A percentile compares a stretch with the other conserved stretches of the same genome.
phyloP scores from a whole-genome alignment of 2,113 vertebrate species.

The Monarcha castaneiventris region DNA sequence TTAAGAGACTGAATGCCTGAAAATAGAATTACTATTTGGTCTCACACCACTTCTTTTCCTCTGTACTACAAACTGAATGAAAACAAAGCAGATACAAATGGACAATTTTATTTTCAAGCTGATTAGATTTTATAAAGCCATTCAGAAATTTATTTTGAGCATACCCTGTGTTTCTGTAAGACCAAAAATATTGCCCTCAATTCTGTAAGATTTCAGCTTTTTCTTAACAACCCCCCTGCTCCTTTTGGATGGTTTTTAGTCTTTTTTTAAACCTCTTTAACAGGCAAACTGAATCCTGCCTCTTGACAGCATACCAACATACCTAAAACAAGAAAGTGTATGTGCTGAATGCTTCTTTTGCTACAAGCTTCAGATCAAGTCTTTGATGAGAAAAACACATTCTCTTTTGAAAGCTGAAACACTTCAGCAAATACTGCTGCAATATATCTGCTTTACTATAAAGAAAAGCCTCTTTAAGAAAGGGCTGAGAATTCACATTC shows the following conservation, averaged over 20 bases:
- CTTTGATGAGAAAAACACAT: constrained; percentile 10
- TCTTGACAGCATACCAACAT: not conserved
- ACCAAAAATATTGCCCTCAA: not conserved
- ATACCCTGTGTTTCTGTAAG: not conserved
- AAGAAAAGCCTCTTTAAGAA: constrained; percentile 5
- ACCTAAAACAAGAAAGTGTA: not conserved
- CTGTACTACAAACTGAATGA: not conserved
- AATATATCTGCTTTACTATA: not conserved
- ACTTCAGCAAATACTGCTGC: not conserved
- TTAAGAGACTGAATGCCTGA: not conserved
- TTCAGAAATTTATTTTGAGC: not conserved
- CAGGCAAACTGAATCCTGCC: not conserved
- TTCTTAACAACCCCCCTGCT: not conserved
- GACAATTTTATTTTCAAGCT: not conserved
- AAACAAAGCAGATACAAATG: not conserved
- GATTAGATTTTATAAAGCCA: not conserved
- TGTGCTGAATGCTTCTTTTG: not conserved
- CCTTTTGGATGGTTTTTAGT: not conserved
- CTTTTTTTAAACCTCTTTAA: not conserved
- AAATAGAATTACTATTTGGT: not conserved
- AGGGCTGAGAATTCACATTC: not conserved
- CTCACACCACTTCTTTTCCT: not conserved
- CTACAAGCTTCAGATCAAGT: not conserved
- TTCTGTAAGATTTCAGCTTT: not conserved
- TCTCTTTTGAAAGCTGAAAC: not conserved